Evolutionary conservation across 2,797 vertebrate genomes (phyloP).

Genomic region (Fratercula arctica): DNA sequence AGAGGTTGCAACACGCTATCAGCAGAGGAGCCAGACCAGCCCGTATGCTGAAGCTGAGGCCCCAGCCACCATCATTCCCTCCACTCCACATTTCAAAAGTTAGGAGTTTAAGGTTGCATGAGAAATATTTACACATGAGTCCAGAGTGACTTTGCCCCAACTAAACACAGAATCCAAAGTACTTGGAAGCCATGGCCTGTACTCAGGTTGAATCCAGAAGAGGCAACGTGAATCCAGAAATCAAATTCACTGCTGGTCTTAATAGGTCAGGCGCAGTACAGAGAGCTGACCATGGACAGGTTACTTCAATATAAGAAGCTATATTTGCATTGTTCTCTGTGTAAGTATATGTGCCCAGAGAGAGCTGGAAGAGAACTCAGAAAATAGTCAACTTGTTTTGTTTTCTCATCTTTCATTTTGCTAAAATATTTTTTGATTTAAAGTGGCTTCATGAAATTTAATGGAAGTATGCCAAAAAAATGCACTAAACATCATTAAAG

Average conservation of each 20-base stretch:
- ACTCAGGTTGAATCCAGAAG: neutral
- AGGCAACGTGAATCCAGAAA: neutral
- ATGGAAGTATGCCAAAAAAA: neutral
- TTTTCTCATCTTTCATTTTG: neutral
- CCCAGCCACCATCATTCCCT: neutral
- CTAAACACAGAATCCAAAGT: neutral
- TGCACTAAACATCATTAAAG: neutral
- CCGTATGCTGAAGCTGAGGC: accelerated
- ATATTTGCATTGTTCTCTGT: neutral
- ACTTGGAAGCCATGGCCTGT: neutral
- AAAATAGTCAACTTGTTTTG: neutral
- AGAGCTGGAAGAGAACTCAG: neutral
- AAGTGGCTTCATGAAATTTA: neutral
- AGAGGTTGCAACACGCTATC: accelerated
- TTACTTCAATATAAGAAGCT: neutral
- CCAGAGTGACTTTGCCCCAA: neutral
- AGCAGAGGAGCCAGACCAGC: neutral
- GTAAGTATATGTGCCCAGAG: neutral
- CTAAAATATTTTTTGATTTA: neutral
- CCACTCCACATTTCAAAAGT: neutral
- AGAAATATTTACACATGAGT: neutral
- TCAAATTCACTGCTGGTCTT: neutral
- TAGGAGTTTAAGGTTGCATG: neutral
- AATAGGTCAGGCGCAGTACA: neutral
- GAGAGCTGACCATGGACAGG: neutral